phyloP scores from a whole-genome alignment of 2,888 invertebrate genomes.

The Aleiodes testaceus region DNA sequence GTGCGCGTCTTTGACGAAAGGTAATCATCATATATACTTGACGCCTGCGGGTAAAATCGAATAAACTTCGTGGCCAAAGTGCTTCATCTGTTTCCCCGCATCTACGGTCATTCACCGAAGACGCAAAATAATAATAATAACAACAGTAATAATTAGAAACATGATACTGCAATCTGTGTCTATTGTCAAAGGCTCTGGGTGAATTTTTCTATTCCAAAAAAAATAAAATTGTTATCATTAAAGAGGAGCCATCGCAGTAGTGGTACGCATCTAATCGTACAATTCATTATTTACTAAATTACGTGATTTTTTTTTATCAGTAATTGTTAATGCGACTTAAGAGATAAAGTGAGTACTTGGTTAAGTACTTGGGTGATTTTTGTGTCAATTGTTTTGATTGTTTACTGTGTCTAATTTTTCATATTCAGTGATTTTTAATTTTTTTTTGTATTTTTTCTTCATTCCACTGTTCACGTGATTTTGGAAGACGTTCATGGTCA shows the following conservation, averaged over 20 bases:
- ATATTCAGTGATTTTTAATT: too few relatives aligned
- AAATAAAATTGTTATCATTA: neutral
- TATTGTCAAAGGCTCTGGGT: neutral
- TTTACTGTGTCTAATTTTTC: too few relatives aligned
- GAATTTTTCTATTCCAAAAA: slow-evolving; percentile 7
- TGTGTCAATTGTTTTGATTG: too few relatives aligned
- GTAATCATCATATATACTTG: slow-evolving; percentile 37
- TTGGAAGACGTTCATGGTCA: too few relatives aligned
- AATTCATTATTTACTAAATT: neutral
- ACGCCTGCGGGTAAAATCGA: slow-evolving; percentile 40
- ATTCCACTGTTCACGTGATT: too few relatives aligned
- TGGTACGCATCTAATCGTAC: neutral
- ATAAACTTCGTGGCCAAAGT: slow-evolving; percentile 26
- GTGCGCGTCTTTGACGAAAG: slow-evolving; percentile 50
- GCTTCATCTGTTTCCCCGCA: neutral
- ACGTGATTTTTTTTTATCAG: neutral
- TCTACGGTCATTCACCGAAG: neutral
- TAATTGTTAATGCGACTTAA: neutral
- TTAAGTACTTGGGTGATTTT: too few relatives aligned
- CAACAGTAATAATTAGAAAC: neutral
- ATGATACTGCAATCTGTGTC: slow-evolving; percentile 3
- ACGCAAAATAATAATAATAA: neutral
- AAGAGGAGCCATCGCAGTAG: neutral
- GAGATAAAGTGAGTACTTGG: too few relatives aligned
- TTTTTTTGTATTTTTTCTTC: too few relatives aligned